These are phyloP conservation scores for Cyanoliseus patagonus DNA, from an alignment of 2,113 vertebrate species.

Conservation along the genomic window DNA sequence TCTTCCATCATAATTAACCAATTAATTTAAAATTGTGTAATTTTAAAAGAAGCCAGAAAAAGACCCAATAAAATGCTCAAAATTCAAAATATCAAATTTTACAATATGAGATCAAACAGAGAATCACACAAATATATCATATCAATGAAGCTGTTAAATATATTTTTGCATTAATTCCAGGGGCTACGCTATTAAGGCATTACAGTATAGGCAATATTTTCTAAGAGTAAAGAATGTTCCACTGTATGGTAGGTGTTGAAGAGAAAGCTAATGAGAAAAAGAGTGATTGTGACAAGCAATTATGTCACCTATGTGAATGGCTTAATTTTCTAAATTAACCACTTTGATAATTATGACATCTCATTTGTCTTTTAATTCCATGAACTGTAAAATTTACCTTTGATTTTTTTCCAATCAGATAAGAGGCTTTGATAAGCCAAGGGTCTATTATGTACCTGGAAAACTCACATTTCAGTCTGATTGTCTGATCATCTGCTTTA, in stretches of 20 bases:
- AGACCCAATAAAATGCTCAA: background rate
- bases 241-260: slow-evolving; percentile 66
- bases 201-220: slow-evolving; percentile 53
- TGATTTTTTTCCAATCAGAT: slow-evolving; percentile 80
- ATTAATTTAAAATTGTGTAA: slow-evolving; percentile 44
- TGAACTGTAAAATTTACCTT: slow-evolving; percentile 81
- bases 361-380: slow-evolving; percentile 87
- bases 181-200: slow-evolving; percentile 41
- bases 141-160: slow-evolving; percentile 37
- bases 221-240: slow-evolving; percentile 60
- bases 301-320: slow-evolving; percentile 87
- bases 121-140: background rate
- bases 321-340: slow-evolving; percentile 89
- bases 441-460: slow-evolving; percentile 78
- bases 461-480: slow-evolving; percentile 75
- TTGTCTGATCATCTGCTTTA: slow-evolving; percentile 74
- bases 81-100: slow-evolving; percentile 32
- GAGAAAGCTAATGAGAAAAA: slow-evolving; percentile 84
- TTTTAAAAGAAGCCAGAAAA: slow-evolving; percentile 26
- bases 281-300: slow-evolving; percentile 89
- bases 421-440: slow-evolving; percentile 83
- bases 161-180: slow-evolving; percentile 25
- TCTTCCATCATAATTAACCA: slow-evolving; percentile 36
- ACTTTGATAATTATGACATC: slow-evolving; percentile 90
- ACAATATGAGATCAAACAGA: background rate